phyloP scores from a whole-genome alignment of 2,888 invertebrate genomes.

The Mesorhabditis sp. region DNA sequence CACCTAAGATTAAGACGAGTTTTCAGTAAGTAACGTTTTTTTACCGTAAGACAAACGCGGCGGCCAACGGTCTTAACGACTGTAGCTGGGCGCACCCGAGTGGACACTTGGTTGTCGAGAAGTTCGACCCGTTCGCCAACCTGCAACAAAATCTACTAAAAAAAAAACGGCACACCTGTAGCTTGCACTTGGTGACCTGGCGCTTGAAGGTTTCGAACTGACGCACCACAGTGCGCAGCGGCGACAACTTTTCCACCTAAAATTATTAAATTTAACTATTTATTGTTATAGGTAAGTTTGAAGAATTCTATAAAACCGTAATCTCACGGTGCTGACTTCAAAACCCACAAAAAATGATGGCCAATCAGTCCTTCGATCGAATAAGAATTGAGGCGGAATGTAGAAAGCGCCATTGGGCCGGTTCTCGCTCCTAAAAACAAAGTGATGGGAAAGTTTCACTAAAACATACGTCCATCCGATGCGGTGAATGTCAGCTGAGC shows the following conservation, averaged over 20 bases:
- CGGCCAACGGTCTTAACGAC: constrained; percentile 25
- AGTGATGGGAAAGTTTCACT: not conserved
- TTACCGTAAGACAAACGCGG: constrained; percentile 25
- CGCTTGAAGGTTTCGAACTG: not conserved
- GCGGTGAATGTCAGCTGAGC: constrained; percentile 88
- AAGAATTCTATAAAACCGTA: not conserved
- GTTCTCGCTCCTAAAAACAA: not conserved
- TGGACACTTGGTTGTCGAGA: constrained; percentile 28
- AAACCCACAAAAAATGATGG: not conserved
- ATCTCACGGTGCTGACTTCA: not conserved
- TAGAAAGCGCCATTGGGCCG: not conserved
- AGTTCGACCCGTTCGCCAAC: constrained; percentile 39
- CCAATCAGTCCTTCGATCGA: constrained; percentile 71
- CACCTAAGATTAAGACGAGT: not conserved
- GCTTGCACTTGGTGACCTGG: not conserved
- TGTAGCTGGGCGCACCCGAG: constrained; percentile 32
- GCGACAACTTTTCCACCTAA: not conserved
- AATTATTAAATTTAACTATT: not conserved
- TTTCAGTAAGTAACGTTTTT: constrained; percentile 19
- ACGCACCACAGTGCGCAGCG: not conserved
- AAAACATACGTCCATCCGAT: constrained; percentile 68
- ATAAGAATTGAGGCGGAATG: constrained; percentile 77
- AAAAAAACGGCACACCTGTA: constrained; percentile 6
- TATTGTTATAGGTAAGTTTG: not conserved
- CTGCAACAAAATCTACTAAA: constrained; percentile 14